Evolutionary conservation across 2,113 vertebrate genomes (phyloP).

Genomic region (Gopherus flavomarginatus): DNA sequence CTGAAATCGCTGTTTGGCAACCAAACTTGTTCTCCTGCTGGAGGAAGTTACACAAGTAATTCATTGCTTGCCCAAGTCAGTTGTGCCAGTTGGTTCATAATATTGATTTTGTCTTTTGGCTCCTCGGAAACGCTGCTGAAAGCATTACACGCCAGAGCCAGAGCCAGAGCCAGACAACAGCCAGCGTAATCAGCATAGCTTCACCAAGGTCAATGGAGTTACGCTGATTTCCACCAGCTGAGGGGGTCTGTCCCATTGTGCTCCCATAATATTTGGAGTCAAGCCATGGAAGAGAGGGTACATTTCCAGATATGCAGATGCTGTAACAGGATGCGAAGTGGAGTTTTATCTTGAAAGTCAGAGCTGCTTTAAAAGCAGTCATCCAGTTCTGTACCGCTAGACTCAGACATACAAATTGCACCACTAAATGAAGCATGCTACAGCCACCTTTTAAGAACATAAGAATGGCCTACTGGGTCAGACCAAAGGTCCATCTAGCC

Average conservation of each 20-base stretch:
- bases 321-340: neutral
- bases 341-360: neutral
- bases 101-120: neutral
- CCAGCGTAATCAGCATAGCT: neutral
- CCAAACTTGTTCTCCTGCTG: neutral
- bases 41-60: neutral
- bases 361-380: neutral
- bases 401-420: accelerated
- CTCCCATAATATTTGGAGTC: no score
- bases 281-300: no score
- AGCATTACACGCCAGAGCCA: neutral
- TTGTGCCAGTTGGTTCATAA: neutral
- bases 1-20: neutral
- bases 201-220: neutral
- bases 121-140: neutral
- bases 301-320: no score
- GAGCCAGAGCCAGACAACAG: neutral
- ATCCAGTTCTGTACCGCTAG: accelerated
- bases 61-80: neutral
- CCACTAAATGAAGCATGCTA: accelerated
- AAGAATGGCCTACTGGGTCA: no score
- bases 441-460: neutral
- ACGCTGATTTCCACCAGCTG: accelerated
- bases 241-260: neutral
- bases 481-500: no score